Evolutionary conservation across 2,888 invertebrate genomes (phyloP), one percentile per base, ranked within the genome.

Genomic region (Lamellibrachia columna): DNA sequence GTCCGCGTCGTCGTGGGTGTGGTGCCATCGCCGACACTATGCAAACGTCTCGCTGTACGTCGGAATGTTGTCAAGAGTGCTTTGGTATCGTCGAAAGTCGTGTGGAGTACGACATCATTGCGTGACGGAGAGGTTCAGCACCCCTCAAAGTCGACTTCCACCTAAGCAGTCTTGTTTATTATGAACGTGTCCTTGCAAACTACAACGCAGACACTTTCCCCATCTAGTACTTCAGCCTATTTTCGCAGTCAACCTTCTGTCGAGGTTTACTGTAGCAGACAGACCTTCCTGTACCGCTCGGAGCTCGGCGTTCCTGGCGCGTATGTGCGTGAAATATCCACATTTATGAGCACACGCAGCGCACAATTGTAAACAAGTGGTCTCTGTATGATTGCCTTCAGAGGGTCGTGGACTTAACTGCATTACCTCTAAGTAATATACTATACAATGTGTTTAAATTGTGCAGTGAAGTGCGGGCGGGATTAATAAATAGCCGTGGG

Each of bases 371-470:
- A n/a, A 6, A 75, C 22, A 15, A 75, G 15, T 75, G 75, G 75
- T 75, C 75, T 75, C n/a, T 22, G 75, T n/a, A 15, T 75, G 75
- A 15, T n/a, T 75, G n/a, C 15, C 75, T 22, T 75, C 3, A n/a
- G 75, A 75, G 75, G 75, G 75, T 75, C 75, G 75, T 75, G 75
- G 75, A 75, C 75, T 75, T 75, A 75, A 75, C 75, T 22, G 75
- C 75, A 75, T 75, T 75, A 75, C 75, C 75, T 75, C 75, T 75
- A 75, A 75, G 75, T 75, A 75, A 75, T 75, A 40, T 40, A 75
- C 22, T 22, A 6, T 75, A 75, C 75, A 75, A 75, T 75, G 75
- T 75, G 75, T 75, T 15, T 75, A 75, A 75, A 75, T 75, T 22
- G 75, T 22, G 75, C 22, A 22, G 75, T 75, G 22, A 75, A 75